These are phyloP conservation scores for Chiridota heheva DNA, from an alignment of 35 echinoderm and acorn worm genomes.

Conservation along the genomic window DNA sequence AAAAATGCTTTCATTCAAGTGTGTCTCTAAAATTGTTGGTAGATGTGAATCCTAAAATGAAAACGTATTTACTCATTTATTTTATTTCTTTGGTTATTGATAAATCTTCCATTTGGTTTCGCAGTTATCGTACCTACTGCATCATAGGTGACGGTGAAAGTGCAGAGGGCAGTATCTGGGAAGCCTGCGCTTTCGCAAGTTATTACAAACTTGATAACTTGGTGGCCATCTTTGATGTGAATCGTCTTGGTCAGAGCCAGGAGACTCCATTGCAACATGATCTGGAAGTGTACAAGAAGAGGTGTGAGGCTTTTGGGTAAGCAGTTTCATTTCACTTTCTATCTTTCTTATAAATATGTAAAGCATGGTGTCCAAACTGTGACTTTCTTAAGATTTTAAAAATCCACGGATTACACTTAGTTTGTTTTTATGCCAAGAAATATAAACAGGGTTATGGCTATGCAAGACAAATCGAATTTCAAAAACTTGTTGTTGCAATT, in stretches of 20 bases:
- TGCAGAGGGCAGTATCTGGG: conserved; percentile 95
- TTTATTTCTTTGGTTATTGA: no score
- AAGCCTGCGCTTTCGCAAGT: conserved; percentile 93
- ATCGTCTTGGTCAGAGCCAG: conserved; percentile 94
- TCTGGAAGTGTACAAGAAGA: conserved; percentile 63
- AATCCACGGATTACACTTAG: no score
- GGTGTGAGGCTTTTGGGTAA: conserved; percentile 93
- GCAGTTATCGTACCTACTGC: conserved; percentile 92
- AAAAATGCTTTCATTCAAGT: neutral
- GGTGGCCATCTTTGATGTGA: conserved; percentile 96
- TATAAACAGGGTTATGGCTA: no score
- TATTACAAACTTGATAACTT: conserved; percentile 99
- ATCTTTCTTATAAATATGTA: neutral
- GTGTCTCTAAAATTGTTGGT: neutral
- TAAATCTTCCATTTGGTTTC: no score
- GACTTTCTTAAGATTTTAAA: no score
- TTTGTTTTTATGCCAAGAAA: no score
- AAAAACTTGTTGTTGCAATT: no score
- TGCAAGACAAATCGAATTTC: no score
- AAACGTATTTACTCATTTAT: no score
- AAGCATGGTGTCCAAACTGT: neutral
- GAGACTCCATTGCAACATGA: conserved; percentile 72
- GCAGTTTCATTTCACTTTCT: neutral
- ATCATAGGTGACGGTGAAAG: conserved; percentile 97
- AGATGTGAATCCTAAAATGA: no score